Base-by-base conservation (phyloP, 2,113 vertebrate species). In the Clarias macrocephalus region DNA sequence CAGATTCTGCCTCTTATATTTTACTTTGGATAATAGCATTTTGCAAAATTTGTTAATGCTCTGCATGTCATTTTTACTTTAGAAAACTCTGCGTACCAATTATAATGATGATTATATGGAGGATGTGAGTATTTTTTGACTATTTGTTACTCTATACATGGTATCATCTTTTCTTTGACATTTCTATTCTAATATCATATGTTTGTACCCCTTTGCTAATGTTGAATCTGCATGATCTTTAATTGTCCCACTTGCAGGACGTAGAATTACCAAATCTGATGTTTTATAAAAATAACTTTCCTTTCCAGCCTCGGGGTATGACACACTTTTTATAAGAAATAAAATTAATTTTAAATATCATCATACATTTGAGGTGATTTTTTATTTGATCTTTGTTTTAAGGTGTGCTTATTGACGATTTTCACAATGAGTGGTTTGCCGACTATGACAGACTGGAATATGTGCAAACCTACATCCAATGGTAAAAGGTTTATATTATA, bases 401-500 rank as follows among this genome's bases (percentile, higher is more conserved):
- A 99, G 98, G 90, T 73, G 63, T 94, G 2, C 1, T 0, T 86
- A 97, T 99, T 80, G 52, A 93, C 1, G 80, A 85, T 0, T 95
- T 97, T 86, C 97, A 98, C 77, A 5, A 85, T 0, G 0, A 82
- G 0, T 98, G 97, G 97, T 80, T 0, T n/a, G 60, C 90, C 7
- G n/a, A 95, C 0, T 97, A 98, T 72, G 65, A 84, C 0, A 52
- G 0, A 0, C 93, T 99, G 88, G 98, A 99, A 90, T 3, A 84
- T 72, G 95, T 96, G 16, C 97, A 99, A 85, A 95, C 95, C 0
- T 99, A 95, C 88, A 98, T 99, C 91, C 97, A 99, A 28, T 99
- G 98, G 98, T 99, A 94, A 96, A 91, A 59, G 15, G 13, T 23
- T 25, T n/a, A 48, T 6, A 48, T 7, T 48, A 48, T 7, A 48